Base-by-base conservation (phyloP, 1,140 invertebrate genomes). In the Drosophila lacteicornis region DNA sequence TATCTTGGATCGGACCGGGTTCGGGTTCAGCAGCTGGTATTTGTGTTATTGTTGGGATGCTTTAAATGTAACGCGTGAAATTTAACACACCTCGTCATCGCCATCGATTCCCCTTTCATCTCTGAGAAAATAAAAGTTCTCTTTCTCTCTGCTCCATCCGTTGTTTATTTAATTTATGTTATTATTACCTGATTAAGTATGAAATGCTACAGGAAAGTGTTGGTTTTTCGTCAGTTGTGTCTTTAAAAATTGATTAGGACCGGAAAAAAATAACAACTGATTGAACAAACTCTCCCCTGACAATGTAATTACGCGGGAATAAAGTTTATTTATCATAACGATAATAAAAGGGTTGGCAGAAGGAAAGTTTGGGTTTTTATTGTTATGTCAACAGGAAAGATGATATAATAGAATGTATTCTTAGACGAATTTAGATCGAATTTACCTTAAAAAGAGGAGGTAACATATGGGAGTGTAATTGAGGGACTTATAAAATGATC, bases 131-230 rank as follows among this genome's bases (percentile, higher is more conserved):
- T 88, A 87, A 74, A 80, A 82, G 76, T 79, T 86, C 58, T 71
- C 55, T 33, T 47, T 47, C 42, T 43, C 40, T 56, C 42, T 49
- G 25, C 40, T 49, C 25, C 66, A 59, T 74, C 67, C 53, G 63
- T 88, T 88, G 85, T 88, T 88, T 90, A 90, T 88, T 88, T 88
- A 90, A 88, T 88, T 88, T 88, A 90, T 88, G 85, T 88, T 88
- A 88, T 88, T 88, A 88, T 88, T 88, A 70, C 74, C 81, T 90
- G 85, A 88, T 88, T 88, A 88, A 90, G 80, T 81, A 82, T 86
- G 82, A 68, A 75, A 79, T 66, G 66, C 70, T 42, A 42, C 33
- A 70, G 61, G 38, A 40, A 68, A 66, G 50, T 58, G 69, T 69
- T 82, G 81, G 36, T 62, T 60, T 80, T 82, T 69, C 22, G 62